Percentiles rank a stretch among this genome's conserved stretches.
Conservation (phyloP, 2,888 invertebrate species). For the Hetaerina titia region DNA sequence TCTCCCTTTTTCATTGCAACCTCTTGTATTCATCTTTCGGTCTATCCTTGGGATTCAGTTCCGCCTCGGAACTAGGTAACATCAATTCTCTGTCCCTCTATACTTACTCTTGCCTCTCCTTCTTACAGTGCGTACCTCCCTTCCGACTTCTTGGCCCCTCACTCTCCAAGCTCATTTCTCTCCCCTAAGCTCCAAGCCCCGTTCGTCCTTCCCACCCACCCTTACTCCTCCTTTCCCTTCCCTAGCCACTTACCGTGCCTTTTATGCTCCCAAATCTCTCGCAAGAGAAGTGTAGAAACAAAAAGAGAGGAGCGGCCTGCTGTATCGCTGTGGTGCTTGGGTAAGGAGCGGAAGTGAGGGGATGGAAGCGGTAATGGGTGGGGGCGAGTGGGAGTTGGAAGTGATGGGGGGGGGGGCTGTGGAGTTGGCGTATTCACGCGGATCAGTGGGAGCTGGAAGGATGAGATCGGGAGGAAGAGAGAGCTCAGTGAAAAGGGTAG, state of each 20-base stretch:
- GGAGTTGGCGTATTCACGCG: neutral
- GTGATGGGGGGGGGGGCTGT: no score
- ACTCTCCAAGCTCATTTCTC: no score
- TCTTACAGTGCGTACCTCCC: no score
- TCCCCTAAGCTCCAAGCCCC: no score
- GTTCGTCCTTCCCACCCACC: no score
- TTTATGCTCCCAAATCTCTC: neutral
- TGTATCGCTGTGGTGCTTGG: neutral
- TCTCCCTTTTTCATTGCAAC: neutral
- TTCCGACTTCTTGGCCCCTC: no score
- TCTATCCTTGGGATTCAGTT: neutral
- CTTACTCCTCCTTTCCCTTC: no score
- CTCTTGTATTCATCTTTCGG: neutral
- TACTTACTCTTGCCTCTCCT: no score
- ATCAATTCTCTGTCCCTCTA: neutral
- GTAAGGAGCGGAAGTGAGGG: neutral
- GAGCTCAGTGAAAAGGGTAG: neutral
- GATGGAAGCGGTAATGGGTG: neutral
- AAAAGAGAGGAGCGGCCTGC: neutral
- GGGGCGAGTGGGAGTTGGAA: neutral
- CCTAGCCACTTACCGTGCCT: no score
- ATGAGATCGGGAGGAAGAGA: neutral
- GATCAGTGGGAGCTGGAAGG: neutral
- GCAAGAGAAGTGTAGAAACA: neutral
- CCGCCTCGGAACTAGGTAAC: neutral